Conservation (phyloP, 2,888 invertebrate species). For the Leucophenga maculata region DNA sequence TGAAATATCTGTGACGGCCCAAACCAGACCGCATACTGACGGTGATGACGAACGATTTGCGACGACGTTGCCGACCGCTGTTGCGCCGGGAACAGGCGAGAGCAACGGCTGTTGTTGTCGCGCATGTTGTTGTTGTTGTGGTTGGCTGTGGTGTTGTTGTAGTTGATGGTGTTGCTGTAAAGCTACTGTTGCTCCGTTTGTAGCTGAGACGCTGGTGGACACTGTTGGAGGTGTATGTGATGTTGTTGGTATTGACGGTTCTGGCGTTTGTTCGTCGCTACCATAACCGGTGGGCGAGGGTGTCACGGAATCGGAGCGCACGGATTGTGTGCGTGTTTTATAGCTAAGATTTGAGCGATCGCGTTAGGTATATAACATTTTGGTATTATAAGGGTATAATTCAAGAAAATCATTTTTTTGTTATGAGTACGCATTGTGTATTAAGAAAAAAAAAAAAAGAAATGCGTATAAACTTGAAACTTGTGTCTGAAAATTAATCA, state of each 20-base stretch:
- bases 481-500: not conserved
- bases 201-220: constrained; percentile 35
- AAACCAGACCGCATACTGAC: constrained; percentile 76
- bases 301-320: constrained; percentile 81
- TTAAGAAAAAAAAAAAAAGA: too few relatives aligned
- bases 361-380: not conserved
- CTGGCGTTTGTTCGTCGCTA: constrained; percentile 72
- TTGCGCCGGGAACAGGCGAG: not conserved
- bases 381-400: not conserved
- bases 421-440: not conserved
- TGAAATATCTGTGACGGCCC: constrained; percentile 90
- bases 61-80: constrained; percentile 18
- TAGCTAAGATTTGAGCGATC: constrained; percentile 59
- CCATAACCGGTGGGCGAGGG: constrained; percentile 81
- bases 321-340: constrained; percentile 73
- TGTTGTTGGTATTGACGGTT: constrained; percentile 45
- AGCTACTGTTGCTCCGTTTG: constrained; percentile 37
- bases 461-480: not conserved
- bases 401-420: not conserved
- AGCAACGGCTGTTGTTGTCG: constrained; percentile 23
- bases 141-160: constrained; percentile 34
- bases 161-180: constrained; percentile 30
- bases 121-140: constrained; percentile 36
- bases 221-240: constrained; percentile 27
- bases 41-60: constrained; percentile 34